Percentiles rank a stretch among this genome's conserved stretches.
Evolutionary conservation across 2,797 vertebrate genomes (phyloP).

Genomic region (Pipistrellus nathusii): DNA sequence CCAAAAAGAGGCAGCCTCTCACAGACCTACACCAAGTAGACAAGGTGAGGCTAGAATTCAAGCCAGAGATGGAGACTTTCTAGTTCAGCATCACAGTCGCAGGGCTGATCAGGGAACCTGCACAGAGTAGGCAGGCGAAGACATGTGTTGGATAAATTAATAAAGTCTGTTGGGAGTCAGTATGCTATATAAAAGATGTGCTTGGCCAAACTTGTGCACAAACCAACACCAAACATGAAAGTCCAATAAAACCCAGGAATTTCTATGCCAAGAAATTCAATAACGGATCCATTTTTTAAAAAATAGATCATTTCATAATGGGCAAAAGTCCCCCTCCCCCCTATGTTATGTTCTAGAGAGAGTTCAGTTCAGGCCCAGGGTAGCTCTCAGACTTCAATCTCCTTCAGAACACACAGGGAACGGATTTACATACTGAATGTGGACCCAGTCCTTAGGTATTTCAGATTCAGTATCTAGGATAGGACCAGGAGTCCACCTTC

Average conservation of each 20-base stretch:
- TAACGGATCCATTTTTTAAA: not conserved
- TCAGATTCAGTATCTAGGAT: not conserved
- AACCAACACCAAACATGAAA: not conserved
- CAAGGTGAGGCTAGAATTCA: not conserved
- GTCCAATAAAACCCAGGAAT: not conserved
- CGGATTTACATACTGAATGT: not conserved
- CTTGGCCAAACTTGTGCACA: not conserved
- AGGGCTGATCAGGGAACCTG: not conserved
- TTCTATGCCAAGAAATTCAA: constrained; percentile 3
- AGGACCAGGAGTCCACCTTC: not conserved
- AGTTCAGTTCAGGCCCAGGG: not conserved
- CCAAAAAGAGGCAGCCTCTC: not conserved
- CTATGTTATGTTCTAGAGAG: not conserved
- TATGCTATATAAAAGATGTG: not conserved
- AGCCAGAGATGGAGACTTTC: not conserved
- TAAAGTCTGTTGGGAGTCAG: not conserved
- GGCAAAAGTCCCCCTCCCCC: not conserved
- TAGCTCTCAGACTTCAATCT: constrained; percentile 22
- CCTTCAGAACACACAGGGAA: not conserved
- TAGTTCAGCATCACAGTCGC: not conserved
- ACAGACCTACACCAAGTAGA: not conserved
- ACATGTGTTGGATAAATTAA: not conserved
- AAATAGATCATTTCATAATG: not conserved
- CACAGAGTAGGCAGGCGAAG: not conserved
- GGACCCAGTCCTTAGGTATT: not conserved